Percentiles rank a stretch among this genome's conserved stretches.
These are phyloP conservation scores for Palythoa heliodiscus DNA, from an alignment of 92 coral and sea anemone genomes.

Conservation along the genomic window DNA sequence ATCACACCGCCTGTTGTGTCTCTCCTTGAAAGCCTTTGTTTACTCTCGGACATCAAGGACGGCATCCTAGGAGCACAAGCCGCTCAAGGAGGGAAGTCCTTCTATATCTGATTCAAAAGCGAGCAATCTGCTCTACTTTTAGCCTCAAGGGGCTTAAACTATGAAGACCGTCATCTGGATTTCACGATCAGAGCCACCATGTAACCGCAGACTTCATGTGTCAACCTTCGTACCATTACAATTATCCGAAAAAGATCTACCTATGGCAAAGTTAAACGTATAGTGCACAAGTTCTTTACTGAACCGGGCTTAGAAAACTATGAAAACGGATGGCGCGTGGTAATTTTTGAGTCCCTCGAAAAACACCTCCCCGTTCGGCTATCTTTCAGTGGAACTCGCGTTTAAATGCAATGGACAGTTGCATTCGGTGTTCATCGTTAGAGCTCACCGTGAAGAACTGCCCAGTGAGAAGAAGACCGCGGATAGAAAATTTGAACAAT, in stretches of 20 bases:
- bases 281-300: conserved; percentile 4
- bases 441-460: conserved; percentile 31
- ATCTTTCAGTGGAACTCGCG: neutral
- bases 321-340: conserved; percentile 36
- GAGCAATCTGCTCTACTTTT: neutral
- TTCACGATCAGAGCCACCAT: neutral
- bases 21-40: neutral
- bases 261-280: conserved; percentile 7
- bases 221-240: conserved; percentile 29
- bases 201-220: neutral
- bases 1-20: neutral
- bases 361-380: conserved; percentile 19
- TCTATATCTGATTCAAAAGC: neutral
- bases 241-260: neutral
- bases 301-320: conserved; percentile 11
- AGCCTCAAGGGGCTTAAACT: neutral
- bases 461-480: neutral
- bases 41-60: neutral
- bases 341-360: neutral
- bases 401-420: conserved; percentile 48
- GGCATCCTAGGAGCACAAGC: conserved; percentile 12
- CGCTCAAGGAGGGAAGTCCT: neutral
- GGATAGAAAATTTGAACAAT: neutral
- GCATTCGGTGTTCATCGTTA: conserved; percentile 43
- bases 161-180: neutral